Base-by-base conservation (phyloP, 1,140 invertebrate genomes). In the Nasonia vitripennis region DNA sequence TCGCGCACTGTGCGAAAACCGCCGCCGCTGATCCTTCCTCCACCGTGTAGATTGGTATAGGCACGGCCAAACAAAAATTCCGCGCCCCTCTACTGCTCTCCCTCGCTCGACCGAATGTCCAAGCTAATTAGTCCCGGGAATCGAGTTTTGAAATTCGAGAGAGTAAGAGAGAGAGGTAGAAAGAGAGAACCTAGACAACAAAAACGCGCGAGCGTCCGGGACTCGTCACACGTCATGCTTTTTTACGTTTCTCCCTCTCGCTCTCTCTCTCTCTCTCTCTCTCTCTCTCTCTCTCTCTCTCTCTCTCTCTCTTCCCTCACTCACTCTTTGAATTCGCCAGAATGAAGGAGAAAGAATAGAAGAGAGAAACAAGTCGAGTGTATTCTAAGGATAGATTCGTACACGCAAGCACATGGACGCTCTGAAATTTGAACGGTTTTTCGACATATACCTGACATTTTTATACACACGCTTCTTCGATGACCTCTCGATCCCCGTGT, bases 131-230 rank as follows among this genome's bases (percentile, higher is more conserved):
- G 78, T 81, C 78, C 82, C 77, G 87, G 89, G 89, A 92, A 92
- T 91, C 89, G 89, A 88, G 91, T 90, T 91, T 90, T 89, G 91
- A 92, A 93, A 93, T 91, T 90, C 88, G 90, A 93, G 90, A 86
- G 41, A 71, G 31, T 27, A 41, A 70, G n/a, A 34, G 78, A 48
- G 82, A 79, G 62, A 48, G 75, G 62, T 67, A 68, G 81, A 77
- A 31, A 68, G 89, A 85, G 34, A 80, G 27, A 23, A 68, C 73
- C 81, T 71, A 74, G 67, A 62, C 79, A 34, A 78, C 51, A 84
- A 71, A 85, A 68, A 68, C 68, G 78, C 55, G n/a, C 10, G 41
- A 45, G 6, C 10, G 34, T 55, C 71, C 71, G 34, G 74, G 84
- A 88, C 87, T 88, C 88, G 89, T 91, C 88, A 89, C 77, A 81